These are phyloP conservation scores for Pandemis corylana DNA, from an alignment of 2,888 invertebrate species.

Conservation along the genomic window DNA sequence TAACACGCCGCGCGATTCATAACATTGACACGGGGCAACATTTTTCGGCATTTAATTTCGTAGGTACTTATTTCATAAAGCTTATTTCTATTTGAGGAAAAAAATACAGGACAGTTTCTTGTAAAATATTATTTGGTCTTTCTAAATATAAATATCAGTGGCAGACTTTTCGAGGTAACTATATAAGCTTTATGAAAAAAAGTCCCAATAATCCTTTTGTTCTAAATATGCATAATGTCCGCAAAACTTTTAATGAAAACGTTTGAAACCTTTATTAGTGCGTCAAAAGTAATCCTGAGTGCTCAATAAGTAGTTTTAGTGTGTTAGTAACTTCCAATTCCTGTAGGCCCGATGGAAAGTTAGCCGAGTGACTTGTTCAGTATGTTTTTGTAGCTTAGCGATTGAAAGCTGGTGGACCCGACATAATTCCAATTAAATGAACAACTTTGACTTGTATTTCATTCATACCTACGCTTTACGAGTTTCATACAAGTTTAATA, in stretches of 20 bases:
- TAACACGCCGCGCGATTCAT: background rate
- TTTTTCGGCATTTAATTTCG: background rate
- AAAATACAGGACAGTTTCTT: too few relatives aligned
- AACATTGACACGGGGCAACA: background rate
- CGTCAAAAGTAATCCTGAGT: background rate
- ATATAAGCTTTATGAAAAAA: too few relatives aligned
- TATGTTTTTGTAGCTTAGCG: background rate
- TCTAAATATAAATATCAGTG: too few relatives aligned
- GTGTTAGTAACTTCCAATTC: slow-evolving; percentile 12
- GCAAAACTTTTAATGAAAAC: background rate
- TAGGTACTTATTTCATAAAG: background rate
- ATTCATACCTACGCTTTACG: background rate
- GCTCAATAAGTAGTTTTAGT: slow-evolving; percentile 6
- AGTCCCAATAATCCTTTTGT: background rate
- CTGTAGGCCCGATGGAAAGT: background rate
- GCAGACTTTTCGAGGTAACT: too few relatives aligned
- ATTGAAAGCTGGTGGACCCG: slow-evolving; percentile 14
- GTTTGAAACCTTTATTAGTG: background rate
- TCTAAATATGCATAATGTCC: background rate
- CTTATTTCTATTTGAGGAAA: background rate
- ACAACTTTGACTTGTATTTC: background rate
- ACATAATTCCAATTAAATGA: background rate
- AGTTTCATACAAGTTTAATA: background rate
- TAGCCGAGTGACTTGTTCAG: background rate
- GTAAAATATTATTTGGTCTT: too few relatives aligned